Base-by-base conservation (phyloP, 2,113 vertebrate genomes). In the Semicossyphus pulcher region DNA sequence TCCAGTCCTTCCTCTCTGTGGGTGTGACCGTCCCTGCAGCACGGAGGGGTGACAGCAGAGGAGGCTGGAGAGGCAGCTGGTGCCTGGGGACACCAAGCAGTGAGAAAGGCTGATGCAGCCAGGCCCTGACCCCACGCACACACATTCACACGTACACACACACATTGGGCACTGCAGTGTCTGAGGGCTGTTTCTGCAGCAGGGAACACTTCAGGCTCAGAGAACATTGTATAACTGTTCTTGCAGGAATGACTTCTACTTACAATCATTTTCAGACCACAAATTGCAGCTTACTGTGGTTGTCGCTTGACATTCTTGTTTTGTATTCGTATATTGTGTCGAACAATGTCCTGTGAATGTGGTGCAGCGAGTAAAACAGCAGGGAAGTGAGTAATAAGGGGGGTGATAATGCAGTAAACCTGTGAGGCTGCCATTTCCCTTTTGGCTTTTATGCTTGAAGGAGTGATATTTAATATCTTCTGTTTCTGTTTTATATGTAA, bases 61-160 rank as follows among this genome's bases (percentile, higher is more conserved):
- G 41, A 26, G 65, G 42, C 23, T 25, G 21, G 32, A 44, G 64
- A 34, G 61, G 47, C 81, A 81, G 76, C 72, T 44, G 62, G 72
- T 58, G 72, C 39, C 56, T 21, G 69, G 77, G 72, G 80, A 83
- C 20, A 32, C 25, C 3, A 2, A 64, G 51, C 34, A 32, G 75
- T 23, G 73, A 75, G 53, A 63, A 79, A 23, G 44, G 82, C 63
- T 80, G 85, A 89, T 42, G 73, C 81, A 67, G 65, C 16, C 15
- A 49, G 72, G 44, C 49, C 81, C 41, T 67, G 81, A 87, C 47
- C 76, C 45, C 52, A n/a, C 26, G n/a, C 31, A 34, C 29, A 21
- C 25, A 20, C 39, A 31, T 10, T 28, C 18, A 21, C 12, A 20
- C 26, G 21, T 18, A 47, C 39, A 21, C n/a, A 61, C 58, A 49